Conservation (phyloP, 2,113 vertebrate species). For the Chrysemys picta region DNA sequence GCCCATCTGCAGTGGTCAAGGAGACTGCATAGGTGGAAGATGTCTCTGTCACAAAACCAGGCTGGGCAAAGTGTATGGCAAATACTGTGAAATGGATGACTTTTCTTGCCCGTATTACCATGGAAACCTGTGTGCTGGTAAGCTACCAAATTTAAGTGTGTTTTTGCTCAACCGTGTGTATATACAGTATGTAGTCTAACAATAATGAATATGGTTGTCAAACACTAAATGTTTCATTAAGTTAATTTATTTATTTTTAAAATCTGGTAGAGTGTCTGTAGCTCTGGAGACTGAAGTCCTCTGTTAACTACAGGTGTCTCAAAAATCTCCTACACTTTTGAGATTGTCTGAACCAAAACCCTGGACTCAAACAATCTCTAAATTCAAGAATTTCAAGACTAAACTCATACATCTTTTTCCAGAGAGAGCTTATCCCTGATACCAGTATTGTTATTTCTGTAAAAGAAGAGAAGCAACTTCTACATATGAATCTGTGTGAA, state of each 20-base stretch:
- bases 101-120: slow-evolving; percentile 92
- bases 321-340: not conserved
- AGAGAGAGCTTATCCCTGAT: not conserved
- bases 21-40: slow-evolving; percentile 88
- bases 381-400: not conserved
- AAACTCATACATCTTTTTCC: not conserved
- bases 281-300: not conserved
- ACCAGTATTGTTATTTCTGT: not conserved
- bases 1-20: slow-evolving; percentile 87
- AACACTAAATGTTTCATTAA: not conserved
- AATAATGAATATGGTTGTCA: not conserved
- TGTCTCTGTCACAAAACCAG: slow-evolving; percentile 90
- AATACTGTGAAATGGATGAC: slow-evolving; percentile 94
- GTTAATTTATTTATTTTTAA: not conserved
- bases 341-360: not conserved
- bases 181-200: not conserved
- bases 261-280: not conserved
- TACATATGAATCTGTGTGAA: not conserved
- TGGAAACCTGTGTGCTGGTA: slow-evolving; percentile 90
- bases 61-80: slow-evolving; percentile 89
- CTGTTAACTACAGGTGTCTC: not conserved
- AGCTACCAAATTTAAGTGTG: slow-evolving; percentile 39
- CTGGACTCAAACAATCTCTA: not conserved
- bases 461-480: not conserved
- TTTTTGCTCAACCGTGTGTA: not conserved